Evolutionary conservation across 30 jellyfish, hydroid and myxozoan genomes (phyloP).

Genomic region (Turritopsis rubra): DNA sequence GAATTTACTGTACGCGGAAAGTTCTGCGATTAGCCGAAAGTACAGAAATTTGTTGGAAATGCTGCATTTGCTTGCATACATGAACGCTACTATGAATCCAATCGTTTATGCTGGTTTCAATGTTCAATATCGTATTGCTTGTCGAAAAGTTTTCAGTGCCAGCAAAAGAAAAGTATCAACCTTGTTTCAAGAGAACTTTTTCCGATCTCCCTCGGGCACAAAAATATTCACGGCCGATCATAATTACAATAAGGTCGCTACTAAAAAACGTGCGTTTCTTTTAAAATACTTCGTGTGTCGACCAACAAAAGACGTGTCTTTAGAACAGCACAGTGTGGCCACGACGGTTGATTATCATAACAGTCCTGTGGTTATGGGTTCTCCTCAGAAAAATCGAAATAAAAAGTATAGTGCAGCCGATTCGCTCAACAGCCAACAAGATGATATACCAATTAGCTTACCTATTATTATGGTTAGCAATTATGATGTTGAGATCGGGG

Average conservation of each 20-base stretch:
- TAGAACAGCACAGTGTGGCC: not conserved
- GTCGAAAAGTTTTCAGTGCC: not conserved
- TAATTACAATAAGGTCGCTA: not conserved
- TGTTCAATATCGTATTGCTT: constrained; percentile 16
- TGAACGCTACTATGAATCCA: constrained; percentile 38
- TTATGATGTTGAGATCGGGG: constrained; percentile 2
- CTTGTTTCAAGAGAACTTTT: constrained; percentile 8
- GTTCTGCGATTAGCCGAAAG: not conserved
- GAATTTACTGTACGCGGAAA: not conserved
- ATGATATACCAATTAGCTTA: not conserved
- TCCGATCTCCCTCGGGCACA: constrained; percentile 14
- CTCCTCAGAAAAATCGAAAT: not conserved
- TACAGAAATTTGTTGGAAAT: not conserved
- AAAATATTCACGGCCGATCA: not conserved
- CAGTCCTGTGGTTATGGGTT: not conserved
- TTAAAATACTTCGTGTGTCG: not conserved
- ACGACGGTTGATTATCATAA: not conserved
- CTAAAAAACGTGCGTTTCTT: not conserved
- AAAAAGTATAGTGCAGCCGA: not conserved
- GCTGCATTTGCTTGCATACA: not conserved
- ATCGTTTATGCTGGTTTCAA: constrained; percentile 21
- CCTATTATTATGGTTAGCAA: not conserved
- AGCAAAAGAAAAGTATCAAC: not conserved
- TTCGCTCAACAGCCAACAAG: not conserved
- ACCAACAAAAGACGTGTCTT: not conserved